Base-by-base conservation (phyloP, 1,140 invertebrate genomes). In the Campodea augens region DNA sequence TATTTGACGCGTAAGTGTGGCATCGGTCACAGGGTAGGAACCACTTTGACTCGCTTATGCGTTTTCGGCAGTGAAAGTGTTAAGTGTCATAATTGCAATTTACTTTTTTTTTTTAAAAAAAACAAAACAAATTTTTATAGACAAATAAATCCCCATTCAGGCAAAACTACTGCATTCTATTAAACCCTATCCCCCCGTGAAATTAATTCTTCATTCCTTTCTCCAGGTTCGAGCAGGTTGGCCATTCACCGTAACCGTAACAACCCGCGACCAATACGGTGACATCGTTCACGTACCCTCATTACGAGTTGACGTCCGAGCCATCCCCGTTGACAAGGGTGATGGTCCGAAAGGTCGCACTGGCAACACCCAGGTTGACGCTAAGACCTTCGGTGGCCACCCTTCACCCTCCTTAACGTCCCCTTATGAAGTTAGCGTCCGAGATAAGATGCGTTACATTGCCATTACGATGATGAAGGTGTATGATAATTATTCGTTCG, bases 401-500 rank as follows among this genome's bases (percentile, higher is more conserved):
- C 71, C 74, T 5, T 68, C 70, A 22, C 77, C 81, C 1, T 67
- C 73, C 12, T 68, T 85, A 10, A 78, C 87, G 29, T 66, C 77
- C 5, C 75, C 80, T 0, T 97, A 92, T 63, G 82, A 92, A 60
- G 74, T 86, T 0, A 88, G 84, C 0, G 71, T 88, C 25, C 77
- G 77, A 49, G 89, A 95, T 54, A 90, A 86, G 59, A 90, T 91
- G 75, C 77, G 81, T 51, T 95, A 91, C 62, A 82, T 93, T 63
- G 79, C 89, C 2, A 93, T 96, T 46, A 88, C 83, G 4, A 84
- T 89, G 50, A 90, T 92, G 83, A 86, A 86, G 64, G 72, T 78
- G 0, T 97, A 88, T 63, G 82, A 91, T 54, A 85, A 90, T 58
- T 95, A 90, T 56, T 95, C 90, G 1, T 95, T 97, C 65, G 92